Conservation (phyloP, 2,113 vertebrate species). For the Oryctolagus cuniculus region mOryCun1.1 NC_091445.1:36802501-36803000, state of each 20-base stretch:
- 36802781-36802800: not conserved
- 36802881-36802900: not conserved
- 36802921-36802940: not conserved
- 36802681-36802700: not conserved
- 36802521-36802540: not conserved
- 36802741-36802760: not conserved
- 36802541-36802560: not conserved
- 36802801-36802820: not conserved
- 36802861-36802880: not conserved
- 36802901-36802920: not conserved
- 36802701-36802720: not conserved
- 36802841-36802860: not conserved
- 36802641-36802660: not conserved
- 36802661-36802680: not conserved
- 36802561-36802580: slow-evolving; percentile 5
- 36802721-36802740: not conserved
- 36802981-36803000: slow-evolving; percentile 12
- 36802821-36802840: not conserved
- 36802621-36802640: not conserved
- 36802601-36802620: not conserved
- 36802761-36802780: not conserved
- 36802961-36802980: not conserved
- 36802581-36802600: not conserved
- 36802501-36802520: not conserved
- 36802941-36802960: not conserved